Evolutionary conservation across 2,113 vertebrate genomes (phyloP), one percentile per base, ranked within the genome.

Genomic region (Carettochelys insculpta): DNA sequence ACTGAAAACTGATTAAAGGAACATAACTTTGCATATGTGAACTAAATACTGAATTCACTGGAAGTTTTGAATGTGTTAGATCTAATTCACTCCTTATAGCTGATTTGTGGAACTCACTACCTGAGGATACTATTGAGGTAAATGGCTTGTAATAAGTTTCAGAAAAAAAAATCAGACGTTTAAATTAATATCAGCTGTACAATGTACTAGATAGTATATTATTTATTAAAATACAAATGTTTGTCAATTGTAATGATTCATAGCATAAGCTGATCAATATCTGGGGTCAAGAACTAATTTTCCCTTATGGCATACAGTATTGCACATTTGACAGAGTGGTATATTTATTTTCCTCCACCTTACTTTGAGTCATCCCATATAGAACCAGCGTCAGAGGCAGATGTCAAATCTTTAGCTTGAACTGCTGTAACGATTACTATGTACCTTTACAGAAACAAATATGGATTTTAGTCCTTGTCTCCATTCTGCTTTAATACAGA

Each of bases 41-140:
- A 48, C 68, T 88, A 47, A 93, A 65, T n/a, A 24, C 92, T 89
- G 65, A 77, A 10, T 13, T 65, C 82, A 73, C 88, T 85, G 52
- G 7, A 87, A 90, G 27, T 90, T 92, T 76, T 90, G 51, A 86
- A 22, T 86, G 47, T 58, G 75, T 83, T 13, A 77, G 61, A 77
- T 96, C 25, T 24, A 83, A 92, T 75, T 82, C 77, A 47, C 8
- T 24, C 38, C 58, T 3, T 82, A 20, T n/a, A 68, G 61, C 31
- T 88, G 82, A 91, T 87, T 87, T 85, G 43, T 10, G 34, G 38
- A 78, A 91, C 89, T 94, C 90, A 91, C 52, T 82, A 91, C 0
- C 53, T 81, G 90, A 77, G 25, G 0, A 82, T 0, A 52, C 52
- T 93, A 20, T 52, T 91, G 52, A 88, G 29, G 47, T 61, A 84